Conservation (phyloP, 2,797 vertebrate genomes). For the Gymnothorax reevesii region DNA sequence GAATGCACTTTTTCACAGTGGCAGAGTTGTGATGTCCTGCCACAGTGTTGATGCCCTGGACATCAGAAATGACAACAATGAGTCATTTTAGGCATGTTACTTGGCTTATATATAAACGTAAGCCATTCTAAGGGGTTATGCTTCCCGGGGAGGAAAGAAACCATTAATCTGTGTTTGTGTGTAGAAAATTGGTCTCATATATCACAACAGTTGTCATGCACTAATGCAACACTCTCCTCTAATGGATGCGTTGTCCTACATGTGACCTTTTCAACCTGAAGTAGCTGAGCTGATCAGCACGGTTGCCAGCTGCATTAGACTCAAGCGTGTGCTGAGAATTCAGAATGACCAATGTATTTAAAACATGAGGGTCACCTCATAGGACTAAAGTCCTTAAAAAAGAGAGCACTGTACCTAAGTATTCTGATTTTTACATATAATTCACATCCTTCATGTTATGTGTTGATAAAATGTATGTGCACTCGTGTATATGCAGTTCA, state of each 20-base stretch:
- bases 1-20: background rate
- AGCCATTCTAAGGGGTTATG: background rate
- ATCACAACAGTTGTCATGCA: conserved; percentile 13
- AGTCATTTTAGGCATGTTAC: background rate
- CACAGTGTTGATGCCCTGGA: background rate
- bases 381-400: background rate
- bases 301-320: background rate
- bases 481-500: no score
- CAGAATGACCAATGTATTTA: background rate
- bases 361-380: background rate
- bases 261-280: conserved; percentile 46
- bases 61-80: background rate
- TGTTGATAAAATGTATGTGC: no score
- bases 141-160: background rate
- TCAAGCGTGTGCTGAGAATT: background rate
- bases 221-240: background rate
- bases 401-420: background rate
- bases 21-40: background rate
- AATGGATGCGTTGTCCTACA: conserved; percentile 48
- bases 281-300: conserved; percentile 17
- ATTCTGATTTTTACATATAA: background rate
- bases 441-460: background rate
- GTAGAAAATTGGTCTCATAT: conserved; percentile 1
- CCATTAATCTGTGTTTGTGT: background rate
- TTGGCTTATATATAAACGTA: background rate